Base-by-base conservation (phyloP, 64 coral and sea anemone species). In the Montipora sp. region DNA sequence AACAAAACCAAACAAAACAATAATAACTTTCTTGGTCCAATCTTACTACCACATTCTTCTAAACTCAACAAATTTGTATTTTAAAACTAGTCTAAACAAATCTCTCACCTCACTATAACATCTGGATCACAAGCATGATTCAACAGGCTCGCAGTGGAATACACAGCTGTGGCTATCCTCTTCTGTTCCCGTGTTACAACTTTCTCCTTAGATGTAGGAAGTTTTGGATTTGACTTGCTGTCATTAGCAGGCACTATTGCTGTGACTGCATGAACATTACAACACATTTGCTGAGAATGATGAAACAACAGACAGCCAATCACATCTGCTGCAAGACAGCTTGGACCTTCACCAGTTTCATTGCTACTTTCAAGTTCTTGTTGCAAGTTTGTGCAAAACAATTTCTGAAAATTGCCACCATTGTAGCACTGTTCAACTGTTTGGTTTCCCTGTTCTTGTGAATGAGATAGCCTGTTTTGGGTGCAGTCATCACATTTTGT, bases 61-160 rank as follows among this genome's bases (percentile, higher is more conserved):
- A 14, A 63, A 63, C 9, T 36, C 36, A 36, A 36, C 36, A 36
- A 36, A 36, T 36, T 36, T 36, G 36, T 36, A 11, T 12, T 63
- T 63, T 19, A 63, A 63, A 63, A 63, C 15, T 12, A 63, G 60
- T 68, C 1, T 71, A 16, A 15, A 22, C 22, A 9, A 8, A 48
- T 1, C 43, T 27, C 89, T 89, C 61, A 99, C 98, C 98, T 99
- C 21, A 99, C 98, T 74, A 99, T 95, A 18, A 99, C 94, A 90
- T 99, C 98, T 19, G 98, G 98, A 85, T 99, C 98, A 99, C 98
- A 99, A 77, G 98, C 98, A 94, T 99, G 98, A 80, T 99, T 99
- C 61, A 99, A 53, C 67, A 99, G 57, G 22, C 94, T 96, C 43
- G 91, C 98, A 8, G 98, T 99, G 50, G 98, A 91, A 89, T 99